Conservation (phyloP, 92 coral and sea anemone species). For the Phenganax subtilis region DNA sequence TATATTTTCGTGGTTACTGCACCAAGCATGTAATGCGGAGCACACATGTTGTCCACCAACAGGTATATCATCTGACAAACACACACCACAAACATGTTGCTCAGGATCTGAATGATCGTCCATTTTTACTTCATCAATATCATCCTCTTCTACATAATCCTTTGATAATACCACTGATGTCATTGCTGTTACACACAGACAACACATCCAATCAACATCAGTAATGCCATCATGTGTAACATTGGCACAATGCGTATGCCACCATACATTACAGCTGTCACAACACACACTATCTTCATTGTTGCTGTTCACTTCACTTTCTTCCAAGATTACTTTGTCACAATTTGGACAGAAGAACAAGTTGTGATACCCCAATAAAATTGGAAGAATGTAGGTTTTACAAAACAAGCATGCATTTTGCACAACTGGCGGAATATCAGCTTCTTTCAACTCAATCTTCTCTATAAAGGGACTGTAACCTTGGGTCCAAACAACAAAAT, state of each 20-base stretch:
- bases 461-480: conserved; percentile 19
- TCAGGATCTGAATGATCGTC: too few relatives aligned
- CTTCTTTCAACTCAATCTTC: not conserved
- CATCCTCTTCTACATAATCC: too few relatives aligned
- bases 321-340: conserved; percentile 44
- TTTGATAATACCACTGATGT: not conserved
- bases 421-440: conserved; percentile 18
- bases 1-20: conserved; percentile 1
- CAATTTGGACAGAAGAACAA: conserved; percentile 44
- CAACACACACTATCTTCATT: conserved; percentile 40
- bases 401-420: conserved; percentile 35
- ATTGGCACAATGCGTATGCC: conserved; percentile 37
- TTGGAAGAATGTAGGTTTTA: conserved; percentile 42
- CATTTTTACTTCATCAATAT: too few relatives aligned
- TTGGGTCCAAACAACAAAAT: conserved; percentile 30
- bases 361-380: conserved; percentile 37
- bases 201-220: conserved; percentile 16
- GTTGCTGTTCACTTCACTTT: conserved; percentile 30
- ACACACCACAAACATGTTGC: not conserved
- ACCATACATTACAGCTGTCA: conserved; percentile 52
- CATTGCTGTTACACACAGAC: not conserved
- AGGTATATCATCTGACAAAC: not conserved
- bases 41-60: conserved; percentile 5
- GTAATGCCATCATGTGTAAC: not conserved
- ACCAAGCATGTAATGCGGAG: not conserved